These are phyloP conservation scores for Lineus longissimus DNA, from an alignment of 1,140 invertebrate genomes.

Conservation along the genomic window DNA sequence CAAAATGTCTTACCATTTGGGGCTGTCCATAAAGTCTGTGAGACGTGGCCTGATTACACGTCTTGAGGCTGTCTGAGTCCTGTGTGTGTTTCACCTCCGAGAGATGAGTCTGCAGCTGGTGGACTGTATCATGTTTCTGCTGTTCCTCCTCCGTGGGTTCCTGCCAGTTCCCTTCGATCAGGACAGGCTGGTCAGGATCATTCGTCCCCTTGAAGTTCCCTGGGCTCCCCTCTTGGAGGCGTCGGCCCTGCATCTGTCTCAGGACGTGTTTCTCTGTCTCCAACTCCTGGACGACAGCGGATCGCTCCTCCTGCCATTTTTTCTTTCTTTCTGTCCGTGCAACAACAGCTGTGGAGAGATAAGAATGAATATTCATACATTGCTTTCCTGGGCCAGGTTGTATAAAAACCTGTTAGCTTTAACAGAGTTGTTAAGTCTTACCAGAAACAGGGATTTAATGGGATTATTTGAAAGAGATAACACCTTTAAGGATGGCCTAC, in stretches of 20 bases:
- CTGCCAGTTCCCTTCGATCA: constrained; percentile 51
- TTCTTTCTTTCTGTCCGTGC: constrained; percentile 5
- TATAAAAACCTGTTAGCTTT: too few species aligned
- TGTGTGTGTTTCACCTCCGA: constrained; percentile 40
- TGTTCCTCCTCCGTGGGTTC: constrained; percentile 45
- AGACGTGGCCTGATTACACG: constrained; percentile 28
- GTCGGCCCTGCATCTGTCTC: constrained; percentile 49
- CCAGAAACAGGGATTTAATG: too few species aligned
- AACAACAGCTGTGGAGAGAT: not conserved
- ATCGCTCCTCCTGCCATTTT: constrained; percentile 21
- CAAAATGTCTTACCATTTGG: constrained; percentile 36
- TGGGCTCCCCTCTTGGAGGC: constrained; percentile 43
- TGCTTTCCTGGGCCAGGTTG: too few species aligned
- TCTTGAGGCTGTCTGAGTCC: constrained; percentile 16
- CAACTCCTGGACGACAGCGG: constrained; percentile 44
- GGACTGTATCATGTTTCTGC: constrained; percentile 44
- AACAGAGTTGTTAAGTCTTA: too few species aligned
- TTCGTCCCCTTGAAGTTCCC: constrained; percentile 41
- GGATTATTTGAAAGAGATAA: too few species aligned
- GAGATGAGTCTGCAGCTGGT: constrained; percentile 46
- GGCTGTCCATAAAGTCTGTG: constrained; percentile 44
- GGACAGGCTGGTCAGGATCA: constrained; percentile 42
- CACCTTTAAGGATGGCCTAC: too few species aligned
- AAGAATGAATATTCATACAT: too few species aligned
- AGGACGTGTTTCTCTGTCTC: constrained; percentile 53